Percentiles rank a stretch among this genome's conserved stretches.
Conservation (phyloP, 2,797 vertebrate species). For the Ataeniobius toweri region DNA sequence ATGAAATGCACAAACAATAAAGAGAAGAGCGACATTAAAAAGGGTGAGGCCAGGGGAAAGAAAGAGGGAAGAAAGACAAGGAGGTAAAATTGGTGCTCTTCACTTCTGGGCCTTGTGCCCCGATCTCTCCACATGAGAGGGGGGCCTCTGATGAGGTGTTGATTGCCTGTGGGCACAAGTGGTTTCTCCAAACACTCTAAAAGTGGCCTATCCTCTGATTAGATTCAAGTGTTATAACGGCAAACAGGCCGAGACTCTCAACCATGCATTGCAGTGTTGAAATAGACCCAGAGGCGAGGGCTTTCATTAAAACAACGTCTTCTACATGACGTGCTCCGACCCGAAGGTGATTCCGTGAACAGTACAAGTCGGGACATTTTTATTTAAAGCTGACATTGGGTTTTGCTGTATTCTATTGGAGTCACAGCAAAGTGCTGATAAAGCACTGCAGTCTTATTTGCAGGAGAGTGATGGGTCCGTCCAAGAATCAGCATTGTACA, state of each 20-base stretch:
- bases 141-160: slow-evolving; percentile 77
- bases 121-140: slow-evolving; percentile 67
- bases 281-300: slow-evolving; percentile 44
- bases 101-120: slow-evolving; percentile 53
- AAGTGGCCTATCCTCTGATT: slow-evolving; percentile 76
- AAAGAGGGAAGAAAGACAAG: slow-evolving; percentile 46
- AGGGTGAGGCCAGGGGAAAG: slow-evolving; percentile 11
- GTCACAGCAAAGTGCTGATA: slow-evolving; percentile 1
- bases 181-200: slow-evolving; percentile 75
- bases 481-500: neutral
- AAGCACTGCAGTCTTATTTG: slow-evolving; percentile 6
- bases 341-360: slow-evolving; percentile 44
- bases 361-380: slow-evolving; percentile 7
- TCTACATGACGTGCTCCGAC: slow-evolving; percentile 33
- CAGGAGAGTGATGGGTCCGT: slow-evolving; percentile 7
- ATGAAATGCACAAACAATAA: neutral
- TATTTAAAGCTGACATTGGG: slow-evolving; percentile 25
- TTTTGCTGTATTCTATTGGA: neutral
- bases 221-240: slow-evolving; percentile 73
- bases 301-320: slow-evolving; percentile 55
- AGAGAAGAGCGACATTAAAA: slow-evolving; percentile 16
- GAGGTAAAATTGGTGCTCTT: slow-evolving; percentile 65
- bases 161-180: slow-evolving; percentile 80
- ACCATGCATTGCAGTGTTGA: slow-evolving; percentile 51
- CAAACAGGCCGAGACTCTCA: slow-evolving; percentile 72